Conservation (phyloP, 2,888 invertebrate genomes). For the Andrena trimmerana region DNA sequence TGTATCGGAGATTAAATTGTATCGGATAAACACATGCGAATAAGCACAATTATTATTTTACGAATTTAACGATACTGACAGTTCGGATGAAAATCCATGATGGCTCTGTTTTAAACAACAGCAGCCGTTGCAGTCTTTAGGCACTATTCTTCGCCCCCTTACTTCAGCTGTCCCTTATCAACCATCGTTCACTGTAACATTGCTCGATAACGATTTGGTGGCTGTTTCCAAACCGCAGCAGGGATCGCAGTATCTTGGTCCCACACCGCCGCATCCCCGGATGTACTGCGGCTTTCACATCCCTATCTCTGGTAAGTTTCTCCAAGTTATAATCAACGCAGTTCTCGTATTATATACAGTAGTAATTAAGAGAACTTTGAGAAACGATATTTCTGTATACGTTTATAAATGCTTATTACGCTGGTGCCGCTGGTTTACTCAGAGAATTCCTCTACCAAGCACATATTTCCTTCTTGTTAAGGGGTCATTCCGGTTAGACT, state of each 20-base stretch:
- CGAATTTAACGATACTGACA: constrained; percentile 79
- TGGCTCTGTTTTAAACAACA: constrained; percentile 83
- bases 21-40: constrained; percentile 58
- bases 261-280: constrained; percentile 76
- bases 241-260: constrained; percentile 80
- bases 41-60: constrained; percentile 67
- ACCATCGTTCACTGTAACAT: constrained; percentile 81
- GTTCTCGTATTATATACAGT: not conserved
- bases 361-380: not conserved
- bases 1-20: constrained; percentile 36
- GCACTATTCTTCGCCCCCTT: constrained; percentile 80
- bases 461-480: too few species aligned
- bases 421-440: too few species aligned
- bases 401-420: not conserved
- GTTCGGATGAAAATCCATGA: constrained; percentile 83
- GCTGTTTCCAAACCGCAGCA: constrained; percentile 83
- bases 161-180: constrained; percentile 80
- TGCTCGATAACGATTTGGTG: constrained; percentile 83
- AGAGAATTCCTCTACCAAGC: too few species aligned
- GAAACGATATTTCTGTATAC: not conserved
- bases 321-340: not conserved
- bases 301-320: constrained; percentile 84
- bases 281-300: constrained; percentile 85
- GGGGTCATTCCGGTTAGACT: too few species aligned
- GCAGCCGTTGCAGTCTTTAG: constrained; percentile 82